Evolutionary conservation across 2,888 invertebrate species (phyloP).

Genomic region (Pachycephus smyrnensis): DNA sequence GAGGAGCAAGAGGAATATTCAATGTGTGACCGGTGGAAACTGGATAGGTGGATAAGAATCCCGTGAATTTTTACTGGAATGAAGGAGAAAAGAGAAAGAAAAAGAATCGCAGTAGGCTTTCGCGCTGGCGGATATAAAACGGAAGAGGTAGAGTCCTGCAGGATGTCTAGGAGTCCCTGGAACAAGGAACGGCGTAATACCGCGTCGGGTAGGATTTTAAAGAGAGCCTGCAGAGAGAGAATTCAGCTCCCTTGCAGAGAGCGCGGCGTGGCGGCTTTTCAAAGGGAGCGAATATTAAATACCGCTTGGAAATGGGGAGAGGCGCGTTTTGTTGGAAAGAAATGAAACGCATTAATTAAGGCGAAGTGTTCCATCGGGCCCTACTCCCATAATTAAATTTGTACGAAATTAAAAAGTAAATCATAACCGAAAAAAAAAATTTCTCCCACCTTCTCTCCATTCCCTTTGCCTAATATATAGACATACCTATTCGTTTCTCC

Average conservation of each 20-base stretch:
- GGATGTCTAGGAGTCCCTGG: background rate
- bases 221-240: background rate
- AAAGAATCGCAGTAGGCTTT: background rate
- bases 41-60: background rate
- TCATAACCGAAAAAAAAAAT: slow-evolving; percentile 28
- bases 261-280: background rate
- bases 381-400: slow-evolving; percentile 31
- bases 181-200: background rate
- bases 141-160: background rate
- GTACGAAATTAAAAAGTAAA: slow-evolving; percentile 37
- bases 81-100: background rate
- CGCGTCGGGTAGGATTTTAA: background rate
- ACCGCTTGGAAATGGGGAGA: slow-evolving; percentile 1
- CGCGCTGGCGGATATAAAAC: background rate
- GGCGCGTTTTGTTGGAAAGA: slow-evolving; percentile 18
- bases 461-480: slow-evolving; percentile 1
- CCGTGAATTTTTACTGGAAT: background rate
- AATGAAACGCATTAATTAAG: slow-evolving; percentile 33
- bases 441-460: slow-evolving; percentile 11
- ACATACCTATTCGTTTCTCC: background rate
- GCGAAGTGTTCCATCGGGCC: slow-evolving; percentile 22
- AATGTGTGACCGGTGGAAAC: background rate
- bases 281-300: slow-evolving; percentile 9
- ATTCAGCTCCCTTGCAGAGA: background rate
- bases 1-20: background rate